Evolutionary conservation across 2,797 vertebrate genomes (phyloP).

Genomic region (Gymnoscopelus microlampas): DNA sequence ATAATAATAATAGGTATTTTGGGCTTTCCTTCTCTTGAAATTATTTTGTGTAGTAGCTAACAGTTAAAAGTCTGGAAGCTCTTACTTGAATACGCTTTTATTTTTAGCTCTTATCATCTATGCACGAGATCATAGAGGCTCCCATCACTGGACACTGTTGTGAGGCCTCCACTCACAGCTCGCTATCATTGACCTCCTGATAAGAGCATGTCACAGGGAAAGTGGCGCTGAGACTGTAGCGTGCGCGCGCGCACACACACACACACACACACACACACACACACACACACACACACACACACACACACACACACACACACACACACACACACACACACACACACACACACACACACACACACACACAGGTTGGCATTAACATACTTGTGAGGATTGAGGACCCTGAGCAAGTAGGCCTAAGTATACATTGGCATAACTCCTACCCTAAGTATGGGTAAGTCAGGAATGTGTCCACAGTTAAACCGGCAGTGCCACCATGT

Average conservation of each 20-base stretch:
- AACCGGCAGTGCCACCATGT: no score
- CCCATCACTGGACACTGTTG: conserved; percentile 42
- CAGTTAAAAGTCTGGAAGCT: conserved; percentile 8
- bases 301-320: background rate
- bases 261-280: background rate
- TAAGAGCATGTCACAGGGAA: conserved; percentile 56
- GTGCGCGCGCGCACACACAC: no score
- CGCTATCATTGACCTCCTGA: conserved; percentile 64
- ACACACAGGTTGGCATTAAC: background rate
- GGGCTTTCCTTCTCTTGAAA: background rate
- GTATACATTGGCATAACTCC: no score
- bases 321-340: conserved; percentile 1
- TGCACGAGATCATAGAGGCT: conserved; percentile 20
- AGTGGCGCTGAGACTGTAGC: conserved; percentile 37
- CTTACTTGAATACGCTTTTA: conserved; percentile 33
- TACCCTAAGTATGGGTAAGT: no score
- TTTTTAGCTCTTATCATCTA: conserved; percentile 41
- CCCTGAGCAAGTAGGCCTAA: no score
- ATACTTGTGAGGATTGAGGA: background rate
- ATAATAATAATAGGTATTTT: no score
- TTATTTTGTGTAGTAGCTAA: conserved; percentile 4
- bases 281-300: conserved; percentile 2
- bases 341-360: background rate
- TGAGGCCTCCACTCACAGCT: conserved; percentile 58
- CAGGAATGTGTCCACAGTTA: no score